phyloP scores from a whole-genome alignment of 2,888 invertebrate species.

The Philaethria dido region DNA sequence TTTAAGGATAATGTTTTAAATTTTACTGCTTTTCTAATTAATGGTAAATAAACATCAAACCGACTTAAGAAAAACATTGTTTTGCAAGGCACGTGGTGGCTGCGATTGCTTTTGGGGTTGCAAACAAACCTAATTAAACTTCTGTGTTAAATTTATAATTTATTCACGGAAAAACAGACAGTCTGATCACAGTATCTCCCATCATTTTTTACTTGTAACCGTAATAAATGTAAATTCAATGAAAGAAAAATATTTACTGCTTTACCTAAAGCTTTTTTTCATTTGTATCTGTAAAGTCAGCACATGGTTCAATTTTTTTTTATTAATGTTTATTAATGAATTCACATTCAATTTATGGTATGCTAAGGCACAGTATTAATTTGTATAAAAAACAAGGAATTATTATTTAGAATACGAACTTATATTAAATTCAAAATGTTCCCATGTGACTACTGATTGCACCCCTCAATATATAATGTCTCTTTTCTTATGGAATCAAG shows the following conservation, averaged over 20 bases:
- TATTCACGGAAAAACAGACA: not conserved
- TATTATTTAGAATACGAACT: too few relatives aligned
- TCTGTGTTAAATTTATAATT: conserved; percentile 10
- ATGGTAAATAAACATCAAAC: not conserved
- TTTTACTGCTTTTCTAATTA: conserved; percentile 6
- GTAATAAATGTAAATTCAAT: not conserved
- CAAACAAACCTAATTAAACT: conserved; percentile 19
- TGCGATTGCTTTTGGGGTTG: conserved; percentile 17
- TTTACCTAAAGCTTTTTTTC: not conserved
- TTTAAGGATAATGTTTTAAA: not conserved
- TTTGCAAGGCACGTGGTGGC: conserved; percentile 24
- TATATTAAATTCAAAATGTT: too few relatives aligned
- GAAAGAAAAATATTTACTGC: not conserved
- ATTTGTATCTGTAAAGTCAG: not conserved
- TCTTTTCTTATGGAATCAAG: too few relatives aligned
- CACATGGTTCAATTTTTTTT: too few relatives aligned
- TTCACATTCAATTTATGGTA: too few relatives aligned
- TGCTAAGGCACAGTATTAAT: too few relatives aligned
- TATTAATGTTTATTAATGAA: too few relatives aligned
- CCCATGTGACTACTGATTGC: too few relatives aligned
- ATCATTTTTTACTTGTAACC: not conserved
- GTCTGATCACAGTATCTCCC: not conserved
- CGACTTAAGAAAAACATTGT: conserved; percentile 14
- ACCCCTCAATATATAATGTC: too few relatives aligned
- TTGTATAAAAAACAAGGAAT: too few relatives aligned